Evolutionary conservation across 2,888 invertebrate genomes (phyloP).

Genomic region (Hirtodrosophila alboralis): DNA sequence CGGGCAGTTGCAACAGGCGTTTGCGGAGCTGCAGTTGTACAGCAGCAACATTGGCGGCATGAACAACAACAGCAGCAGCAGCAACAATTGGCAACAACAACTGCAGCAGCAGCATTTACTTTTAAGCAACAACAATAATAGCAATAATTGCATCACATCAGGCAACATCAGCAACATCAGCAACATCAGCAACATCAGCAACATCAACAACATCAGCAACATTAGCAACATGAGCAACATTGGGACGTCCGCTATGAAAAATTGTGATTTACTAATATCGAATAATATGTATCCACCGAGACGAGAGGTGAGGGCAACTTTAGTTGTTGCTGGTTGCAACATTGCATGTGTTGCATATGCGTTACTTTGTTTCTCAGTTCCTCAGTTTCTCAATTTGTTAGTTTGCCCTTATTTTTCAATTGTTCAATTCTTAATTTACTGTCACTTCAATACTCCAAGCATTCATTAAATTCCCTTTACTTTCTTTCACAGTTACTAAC

Average conservation of each 20-base stretch:
- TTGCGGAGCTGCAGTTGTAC: slow-evolving; percentile 64
- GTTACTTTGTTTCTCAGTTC: neutral
- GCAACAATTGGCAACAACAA: slow-evolving; percentile 39
- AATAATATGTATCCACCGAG: slow-evolving; percentile 84
- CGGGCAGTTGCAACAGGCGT: slow-evolving; percentile 72
- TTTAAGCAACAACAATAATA: slow-evolving; percentile 80
- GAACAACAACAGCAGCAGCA: slow-evolving; percentile 51
- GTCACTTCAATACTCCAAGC: neutral
- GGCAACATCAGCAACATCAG: slow-evolving; percentile 33
- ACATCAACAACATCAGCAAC: slow-evolving; percentile 10
- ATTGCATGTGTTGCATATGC: slow-evolving; percentile 5
- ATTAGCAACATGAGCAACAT: slow-evolving; percentile 37
- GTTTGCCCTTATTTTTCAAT: neutral
- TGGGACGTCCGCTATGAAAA: slow-evolving; percentile 73
- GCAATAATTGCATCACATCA: slow-evolving; percentile 68
- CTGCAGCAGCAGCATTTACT: slow-evolving; percentile 64
- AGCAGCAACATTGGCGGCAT: slow-evolving; percentile 44
- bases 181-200: slow-evolving; percentile 30
- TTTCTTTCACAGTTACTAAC: slow-evolving; percentile 79
- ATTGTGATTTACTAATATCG: slow-evolving; percentile 84
- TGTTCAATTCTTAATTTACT: neutral
- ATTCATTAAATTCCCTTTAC: neutral
- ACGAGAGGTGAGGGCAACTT: slow-evolving; percentile 81
- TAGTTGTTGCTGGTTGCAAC: neutral
- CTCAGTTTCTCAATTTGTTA: slow-evolving; percentile 1